Conservation (phyloP, 1,140 invertebrate species). For the Oedothorax gibbosus region DNA sequence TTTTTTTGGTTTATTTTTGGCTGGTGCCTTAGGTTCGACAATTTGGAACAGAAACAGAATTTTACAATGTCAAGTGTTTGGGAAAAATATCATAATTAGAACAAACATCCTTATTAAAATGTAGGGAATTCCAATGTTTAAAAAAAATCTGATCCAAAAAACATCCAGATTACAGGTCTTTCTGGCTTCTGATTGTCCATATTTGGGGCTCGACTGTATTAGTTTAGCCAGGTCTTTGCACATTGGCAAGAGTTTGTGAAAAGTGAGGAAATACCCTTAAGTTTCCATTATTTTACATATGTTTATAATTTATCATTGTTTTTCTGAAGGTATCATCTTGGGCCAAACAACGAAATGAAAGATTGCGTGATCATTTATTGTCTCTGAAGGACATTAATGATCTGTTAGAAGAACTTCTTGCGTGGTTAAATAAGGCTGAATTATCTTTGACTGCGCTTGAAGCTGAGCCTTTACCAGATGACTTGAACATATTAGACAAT, state of each 20-base stretch:
- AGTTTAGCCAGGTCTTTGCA: too few species aligned
- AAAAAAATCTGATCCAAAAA: too few species aligned
- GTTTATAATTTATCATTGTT: not conserved
- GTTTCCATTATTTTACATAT: not conserved
- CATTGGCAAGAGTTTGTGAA: not conserved
- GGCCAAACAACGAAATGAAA: constrained; percentile 78
- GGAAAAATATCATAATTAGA: too few species aligned
- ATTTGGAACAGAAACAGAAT: too few species aligned
- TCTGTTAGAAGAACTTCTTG: constrained; percentile 92
- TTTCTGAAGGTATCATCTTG: constrained; percentile 65
- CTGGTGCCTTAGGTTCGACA: too few species aligned
- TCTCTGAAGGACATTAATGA: constrained; percentile 72
- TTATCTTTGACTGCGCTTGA: constrained; percentile 83
- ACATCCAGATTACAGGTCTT: too few species aligned
- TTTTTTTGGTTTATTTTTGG: too few species aligned
- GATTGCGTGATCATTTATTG: constrained; percentile 80
- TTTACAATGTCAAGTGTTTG: too few species aligned
- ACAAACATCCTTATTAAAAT: too few species aligned
- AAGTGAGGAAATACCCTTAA: not conserved
- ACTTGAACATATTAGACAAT: constrained; percentile 85
- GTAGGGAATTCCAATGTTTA: too few species aligned
- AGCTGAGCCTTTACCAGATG: constrained; percentile 88
- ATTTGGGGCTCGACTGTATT: too few species aligned
- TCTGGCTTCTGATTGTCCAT: too few species aligned
- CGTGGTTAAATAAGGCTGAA: constrained; percentile 90